A percentile compares a stretch with the other conserved stretches of the same genome.
Evolutionary conservation across 2,113 vertebrate species (phyloP).

Genomic region (Nibea coibor): DNA sequence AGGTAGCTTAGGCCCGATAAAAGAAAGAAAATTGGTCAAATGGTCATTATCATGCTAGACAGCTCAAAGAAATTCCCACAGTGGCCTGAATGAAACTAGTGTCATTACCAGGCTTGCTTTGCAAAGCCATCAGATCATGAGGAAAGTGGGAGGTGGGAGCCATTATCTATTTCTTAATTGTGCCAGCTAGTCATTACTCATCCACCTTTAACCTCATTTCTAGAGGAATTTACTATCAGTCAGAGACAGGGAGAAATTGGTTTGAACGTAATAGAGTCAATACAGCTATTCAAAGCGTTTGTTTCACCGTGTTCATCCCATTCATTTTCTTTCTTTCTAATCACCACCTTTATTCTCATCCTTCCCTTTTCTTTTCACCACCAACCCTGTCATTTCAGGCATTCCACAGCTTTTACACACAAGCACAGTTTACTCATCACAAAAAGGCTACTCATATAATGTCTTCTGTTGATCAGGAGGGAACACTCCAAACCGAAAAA

Average conservation of each 20-base stretch:
- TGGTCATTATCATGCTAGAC: constrained; percentile 77
- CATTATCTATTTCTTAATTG: constrained; percentile 80
- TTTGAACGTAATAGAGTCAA: constrained; percentile 50
- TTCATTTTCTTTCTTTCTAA: constrained; percentile 8
- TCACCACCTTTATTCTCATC: constrained; percentile 2
- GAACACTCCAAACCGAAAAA: background rate
- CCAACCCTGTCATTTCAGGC: background rate
- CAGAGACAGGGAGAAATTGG: constrained; percentile 10
- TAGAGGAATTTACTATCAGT: constrained; percentile 55
- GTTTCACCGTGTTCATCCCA: constrained; percentile 23
- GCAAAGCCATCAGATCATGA: constrained; percentile 77
- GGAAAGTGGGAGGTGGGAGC: constrained; percentile 64
- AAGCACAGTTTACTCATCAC: background rate
- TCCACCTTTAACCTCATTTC: constrained; percentile 75
- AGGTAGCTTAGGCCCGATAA: constrained; percentile 48
- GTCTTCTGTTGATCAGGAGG: background rate
- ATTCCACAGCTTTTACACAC: background rate
- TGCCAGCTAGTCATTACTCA: constrained; percentile 66
- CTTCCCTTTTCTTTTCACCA: background rate
- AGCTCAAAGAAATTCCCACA: constrained; percentile 75
- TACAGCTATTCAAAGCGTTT: constrained; percentile 37
- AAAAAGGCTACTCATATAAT: background rate
- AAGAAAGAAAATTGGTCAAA: constrained; percentile 64
- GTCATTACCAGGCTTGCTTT: constrained; percentile 73
- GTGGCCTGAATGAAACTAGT: constrained; percentile 70